These are phyloP conservation scores for Indicator maculatus DNA, from an alignment of 2,113 vertebrate genomes.

Conservation along the genomic window DNA sequence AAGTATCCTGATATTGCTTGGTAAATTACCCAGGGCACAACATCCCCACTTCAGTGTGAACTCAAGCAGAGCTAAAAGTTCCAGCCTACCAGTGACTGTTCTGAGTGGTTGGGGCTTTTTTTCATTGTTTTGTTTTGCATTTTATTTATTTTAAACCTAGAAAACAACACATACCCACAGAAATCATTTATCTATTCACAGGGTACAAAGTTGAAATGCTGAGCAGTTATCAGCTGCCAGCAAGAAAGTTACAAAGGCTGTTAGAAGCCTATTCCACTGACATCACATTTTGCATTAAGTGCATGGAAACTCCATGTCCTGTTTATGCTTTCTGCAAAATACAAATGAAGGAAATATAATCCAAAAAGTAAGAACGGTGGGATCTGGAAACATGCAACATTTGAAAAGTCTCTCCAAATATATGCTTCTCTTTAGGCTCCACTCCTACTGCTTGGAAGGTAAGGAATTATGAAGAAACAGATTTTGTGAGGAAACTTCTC, in stretches of 20 bases:
- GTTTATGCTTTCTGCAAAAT: background rate
- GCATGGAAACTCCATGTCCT: background rate
- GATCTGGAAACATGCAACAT: background rate
- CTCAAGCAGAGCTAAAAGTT: background rate
- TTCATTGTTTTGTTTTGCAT: no score
- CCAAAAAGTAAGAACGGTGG: background rate
- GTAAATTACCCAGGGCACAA: background rate
- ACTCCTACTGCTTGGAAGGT: background rate
- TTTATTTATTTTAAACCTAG: background rate
- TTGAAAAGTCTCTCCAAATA: background rate
- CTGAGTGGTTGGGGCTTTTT: background rate
- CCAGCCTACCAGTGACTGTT: background rate
- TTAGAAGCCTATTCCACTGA: background rate
- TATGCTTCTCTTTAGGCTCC: accelerated
- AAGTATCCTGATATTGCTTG: background rate
- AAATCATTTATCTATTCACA: background rate
- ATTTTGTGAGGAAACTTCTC: background rate
- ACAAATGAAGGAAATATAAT: background rate
- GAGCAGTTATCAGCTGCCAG: background rate
- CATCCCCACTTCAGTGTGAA: background rate
- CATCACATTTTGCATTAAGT: background rate
- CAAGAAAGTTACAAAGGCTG: background rate
- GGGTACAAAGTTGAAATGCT: background rate
- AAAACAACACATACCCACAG: background rate
- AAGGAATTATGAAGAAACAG: background rate